phyloP scores from a whole-genome alignment of 2,888 invertebrate species.

The Psylliodes chrysocephalus region DNA sequence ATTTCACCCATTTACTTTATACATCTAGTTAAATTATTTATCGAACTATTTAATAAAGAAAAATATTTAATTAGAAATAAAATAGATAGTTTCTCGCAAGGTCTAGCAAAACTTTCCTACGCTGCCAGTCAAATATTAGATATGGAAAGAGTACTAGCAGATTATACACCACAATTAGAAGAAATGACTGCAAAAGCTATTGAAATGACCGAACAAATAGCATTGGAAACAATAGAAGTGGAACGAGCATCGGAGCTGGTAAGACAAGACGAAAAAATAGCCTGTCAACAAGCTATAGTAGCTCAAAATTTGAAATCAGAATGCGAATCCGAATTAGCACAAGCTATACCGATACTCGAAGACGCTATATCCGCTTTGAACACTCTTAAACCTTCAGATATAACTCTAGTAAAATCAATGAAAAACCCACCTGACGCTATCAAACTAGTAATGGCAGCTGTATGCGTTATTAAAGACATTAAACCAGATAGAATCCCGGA shows the following conservation, averaged over 20 bases:
- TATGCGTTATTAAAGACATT: slow-evolving; percentile 90
- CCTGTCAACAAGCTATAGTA: slow-evolving; percentile 70
- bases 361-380: slow-evolving; percentile 87
- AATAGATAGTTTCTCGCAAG: slow-evolving; percentile 68
- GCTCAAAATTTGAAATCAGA: slow-evolving; percentile 92
- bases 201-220: slow-evolving; percentile 69
- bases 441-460: slow-evolving; percentile 92
- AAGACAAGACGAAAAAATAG: slow-evolving; percentile 70
- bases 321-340: slow-evolving; percentile 90
- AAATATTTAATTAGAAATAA: slow-evolving; percentile 65
- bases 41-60: slow-evolving; percentile 65
- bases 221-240: slow-evolving; percentile 69
- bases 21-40: slow-evolving; percentile 69
- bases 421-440: slow-evolving; percentile 94
- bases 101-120: slow-evolving; percentile 72
- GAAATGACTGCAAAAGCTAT: slow-evolving; percentile 61
- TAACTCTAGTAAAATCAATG: slow-evolving; percentile 95
- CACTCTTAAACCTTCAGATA: slow-evolving; percentile 89
- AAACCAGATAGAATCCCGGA: slow-evolving; percentile 90
- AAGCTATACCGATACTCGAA: slow-evolving; percentile 91
- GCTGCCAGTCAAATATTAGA: slow-evolving; percentile 69
- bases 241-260: slow-evolving; percentile 68
- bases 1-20: slow-evolving; percentile 71
- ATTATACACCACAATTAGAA: slow-evolving; percentile 62
- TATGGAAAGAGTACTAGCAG: slow-evolving; percentile 62